Evolutionary conservation across 2,888 invertebrate genomes (phyloP).

Genomic region (Palloptera scutellata): DNA sequence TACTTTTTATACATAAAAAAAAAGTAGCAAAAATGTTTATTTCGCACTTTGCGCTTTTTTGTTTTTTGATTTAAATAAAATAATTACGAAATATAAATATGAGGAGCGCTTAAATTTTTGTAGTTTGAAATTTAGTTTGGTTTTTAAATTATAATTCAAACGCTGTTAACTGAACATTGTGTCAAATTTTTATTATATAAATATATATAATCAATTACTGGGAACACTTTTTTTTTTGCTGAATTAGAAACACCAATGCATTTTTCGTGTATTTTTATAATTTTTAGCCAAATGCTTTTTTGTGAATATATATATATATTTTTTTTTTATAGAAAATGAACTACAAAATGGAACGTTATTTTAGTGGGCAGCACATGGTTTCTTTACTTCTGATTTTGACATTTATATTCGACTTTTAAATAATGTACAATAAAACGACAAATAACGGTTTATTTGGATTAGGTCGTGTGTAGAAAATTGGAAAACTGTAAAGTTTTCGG

Average conservation of each 20-base stretch:
- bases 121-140: conserved; percentile 6
- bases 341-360: conserved; percentile 34
- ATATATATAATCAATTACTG: neutral
- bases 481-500: no score
- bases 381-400: conserved; percentile 17
- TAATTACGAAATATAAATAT: conserved; percentile 8
- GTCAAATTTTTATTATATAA: neutral
- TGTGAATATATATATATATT: no score
- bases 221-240: neutral
- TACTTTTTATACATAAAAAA: conserved; percentile 39
- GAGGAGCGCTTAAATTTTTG: neutral
- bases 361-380: conserved; percentile 36
- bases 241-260: neutral
- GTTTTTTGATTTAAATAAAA: neutral
- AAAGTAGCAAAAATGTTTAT: conserved; percentile 40
- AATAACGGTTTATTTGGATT: no score
- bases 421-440: conserved; percentile 27
- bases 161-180: conserved; percentile 15
- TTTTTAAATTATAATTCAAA: neutral
- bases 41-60: conserved; percentile 16
- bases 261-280: neutral
- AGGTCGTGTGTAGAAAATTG: no score
- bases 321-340: neutral
- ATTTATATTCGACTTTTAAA: conserved; percentile 36
- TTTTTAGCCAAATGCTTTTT: neutral